Evolutionary conservation across 2,888 invertebrate species (phyloP), one percentile per base, ranked within the genome.

Genomic region (Lithosia quadra): DNA sequence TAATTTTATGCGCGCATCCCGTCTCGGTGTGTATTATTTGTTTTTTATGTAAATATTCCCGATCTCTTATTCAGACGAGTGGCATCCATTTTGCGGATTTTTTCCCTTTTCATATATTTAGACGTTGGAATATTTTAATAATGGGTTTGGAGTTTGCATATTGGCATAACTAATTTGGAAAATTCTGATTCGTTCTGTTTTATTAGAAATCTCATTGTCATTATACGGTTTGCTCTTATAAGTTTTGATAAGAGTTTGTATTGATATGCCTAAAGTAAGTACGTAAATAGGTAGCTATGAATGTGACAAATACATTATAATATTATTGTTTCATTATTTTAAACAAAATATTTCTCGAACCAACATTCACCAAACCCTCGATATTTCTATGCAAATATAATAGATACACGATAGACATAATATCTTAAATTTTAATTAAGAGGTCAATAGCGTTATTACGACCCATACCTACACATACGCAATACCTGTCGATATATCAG

Each of bases 1-100:
- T 94, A 95, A 95, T 95, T 93, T 94, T 94, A 95, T 94, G 94
- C 94, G 89, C 94, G 91, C 94, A 92, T 92, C 93, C 90, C 92
- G 91, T 94, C 94, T 92, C 93, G 82, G 87, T 83, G 85, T 89
- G 90, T 88, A 87, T 92, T 94, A 94, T 95, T 93, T 93, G 92
- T 91, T 94, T 95, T 94, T 94, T 94, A 95, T 95, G 94, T 94
- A 93, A 95, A 95, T 95, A 92, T 88, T 86, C 84, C 82, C 87
- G 87, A 91, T 90, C 91, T 92, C 91, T 92, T 92, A 88, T 89
- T 90, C 90, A 88, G 90, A 87, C 89, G 92, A 89, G 91, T 87
- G 89, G 87, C 91, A 88, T 88, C 88, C 91, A 87, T 90, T 91
- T 89, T 90, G 87, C 83, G 87, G 86, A 76, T 81, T 90, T 89